These are phyloP conservation scores for Sitophilus oryzae DNA, from an alignment of 1,140 invertebrate species.

Conservation along the genomic window DNA sequence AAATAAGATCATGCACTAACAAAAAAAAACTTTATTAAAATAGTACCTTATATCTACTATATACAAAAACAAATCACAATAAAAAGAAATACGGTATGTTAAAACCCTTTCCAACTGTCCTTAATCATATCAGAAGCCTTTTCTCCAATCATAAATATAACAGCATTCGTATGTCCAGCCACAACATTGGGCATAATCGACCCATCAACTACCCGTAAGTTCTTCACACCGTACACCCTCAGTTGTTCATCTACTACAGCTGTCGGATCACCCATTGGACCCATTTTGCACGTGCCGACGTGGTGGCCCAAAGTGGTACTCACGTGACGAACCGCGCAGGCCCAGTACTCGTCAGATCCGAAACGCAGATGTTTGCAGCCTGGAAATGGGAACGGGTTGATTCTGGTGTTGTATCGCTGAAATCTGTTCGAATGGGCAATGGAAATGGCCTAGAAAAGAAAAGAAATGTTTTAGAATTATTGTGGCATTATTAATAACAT, in stretches of 20 bases:
- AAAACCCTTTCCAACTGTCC: constrained; percentile 26
- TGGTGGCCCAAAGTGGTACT: constrained; percentile 49
- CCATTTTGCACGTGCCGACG: constrained; percentile 61
- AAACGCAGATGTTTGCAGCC: constrained; percentile 42
- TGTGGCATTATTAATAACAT: neutral
- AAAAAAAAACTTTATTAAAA: too few relatives aligned
- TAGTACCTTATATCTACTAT: too few relatives aligned
- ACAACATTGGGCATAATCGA: constrained; percentile 61
- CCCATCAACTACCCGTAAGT: constrained; percentile 55
- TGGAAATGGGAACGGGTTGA: constrained; percentile 44
- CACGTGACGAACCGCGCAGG: constrained; percentile 41
- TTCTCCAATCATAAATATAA: constrained; percentile 60
- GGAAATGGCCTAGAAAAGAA: constrained; percentile 32
- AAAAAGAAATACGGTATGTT: too few relatives aligned
- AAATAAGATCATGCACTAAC: too few relatives aligned
- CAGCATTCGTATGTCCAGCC: constrained; percentile 58
- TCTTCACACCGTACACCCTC: constrained; percentile 49
- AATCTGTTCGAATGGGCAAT: constrained; percentile 31
- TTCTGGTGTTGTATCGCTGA: constrained; percentile 26
- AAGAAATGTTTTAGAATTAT: neutral
- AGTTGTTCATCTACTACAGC: constrained; percentile 56
- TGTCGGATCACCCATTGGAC: constrained; percentile 47
- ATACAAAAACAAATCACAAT: too few relatives aligned
- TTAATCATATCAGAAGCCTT: constrained; percentile 57
- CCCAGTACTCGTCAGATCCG: constrained; percentile 49